Percentiles rank a stretch among this genome's conserved stretches.
These are phyloP conservation scores for Dione juno DNA, from an alignment of 2,888 invertebrate species.

Conservation along the genomic window DNA sequence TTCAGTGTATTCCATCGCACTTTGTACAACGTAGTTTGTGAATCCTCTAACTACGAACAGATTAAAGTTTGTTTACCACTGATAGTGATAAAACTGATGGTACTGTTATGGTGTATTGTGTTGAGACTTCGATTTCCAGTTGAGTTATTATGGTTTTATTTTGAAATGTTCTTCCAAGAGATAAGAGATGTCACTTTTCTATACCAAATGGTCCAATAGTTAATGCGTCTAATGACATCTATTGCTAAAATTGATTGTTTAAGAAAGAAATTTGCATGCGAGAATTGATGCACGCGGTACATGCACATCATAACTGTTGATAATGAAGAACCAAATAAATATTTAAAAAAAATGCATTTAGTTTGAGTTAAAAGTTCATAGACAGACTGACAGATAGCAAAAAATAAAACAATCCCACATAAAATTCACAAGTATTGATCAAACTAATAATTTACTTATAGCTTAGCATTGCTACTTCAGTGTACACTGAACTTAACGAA, in stretches of 20 bases:
- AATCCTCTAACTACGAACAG: constrained; percentile 41
- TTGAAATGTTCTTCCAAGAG: too few relatives aligned
- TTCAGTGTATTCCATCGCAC: constrained; percentile 40
- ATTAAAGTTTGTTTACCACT: constrained; percentile 37
- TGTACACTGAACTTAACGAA: constrained; percentile 3
- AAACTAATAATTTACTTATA: not conserved
- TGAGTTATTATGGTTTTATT: not conserved
- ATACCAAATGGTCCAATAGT: too few relatives aligned
- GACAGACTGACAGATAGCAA: too few relatives aligned
- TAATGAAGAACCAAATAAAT: too few relatives aligned
- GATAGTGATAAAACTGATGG: not conserved
- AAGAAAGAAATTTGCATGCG: too few relatives aligned
- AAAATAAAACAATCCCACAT: not conserved
- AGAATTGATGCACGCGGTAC: too few relatives aligned
- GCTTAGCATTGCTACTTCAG: constrained; percentile 12
- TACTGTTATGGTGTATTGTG: not conserved
- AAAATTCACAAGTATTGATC: not conserved
- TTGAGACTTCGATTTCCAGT: not conserved
- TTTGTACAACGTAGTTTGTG: constrained; percentile 38
- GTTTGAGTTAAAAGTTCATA: too few relatives aligned
- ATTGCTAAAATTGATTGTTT: too few relatives aligned
- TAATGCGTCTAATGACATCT: too few relatives aligned
- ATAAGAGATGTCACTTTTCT: too few relatives aligned
- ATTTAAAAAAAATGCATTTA: too few relatives aligned
- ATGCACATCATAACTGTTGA: too few relatives aligned